Evolutionary conservation across 2,113 vertebrate species (phyloP), one percentile per base, ranked within the genome.

Genomic region (Anser brachyrhynchus): DNA sequence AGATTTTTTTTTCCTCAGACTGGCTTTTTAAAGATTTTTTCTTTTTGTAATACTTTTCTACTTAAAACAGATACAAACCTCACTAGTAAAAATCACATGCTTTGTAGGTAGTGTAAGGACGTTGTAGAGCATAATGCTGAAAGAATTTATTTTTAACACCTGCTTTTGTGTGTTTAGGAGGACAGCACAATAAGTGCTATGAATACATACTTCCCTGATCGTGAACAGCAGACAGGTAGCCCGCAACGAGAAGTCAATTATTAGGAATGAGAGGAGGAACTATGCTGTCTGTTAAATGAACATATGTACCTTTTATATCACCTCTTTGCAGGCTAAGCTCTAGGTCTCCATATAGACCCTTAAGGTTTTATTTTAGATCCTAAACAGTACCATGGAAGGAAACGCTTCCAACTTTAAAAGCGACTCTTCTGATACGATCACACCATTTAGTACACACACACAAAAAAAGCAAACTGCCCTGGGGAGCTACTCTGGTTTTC

Each of bases 71-170:
- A 16, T 19, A 49, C 9, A 29, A 91, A 5, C n/a, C 20, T 70
- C 43, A 23, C 69, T 33, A 59, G n/a, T 14, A 37, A n/a, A 22
- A 22, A 2, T 33, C 46, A 2, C 64, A 6, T 2, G 41, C 62
- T 55, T 23, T 5, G 12, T 5, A 9, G 52, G 43, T 4, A 23
- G 14, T 0, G 0, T 1, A 20, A 31, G 0, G 12, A 72, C 5
- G 29, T 3, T 23, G 37, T 2, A 35, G 41, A 58, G 58, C 58
- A 33, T 41, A 31, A 16, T 6, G 54, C 58, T 64, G 55, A 37
- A 29, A 77, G 31, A 23, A 7, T 69, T 85, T 58, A 26, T 41
- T 73, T 84, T 33, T 55, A 72, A 49, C 43, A 21, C 10, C 10
- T 22, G 39, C 46, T 80, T 74, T 62, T 54, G 9, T 66, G 52